phyloP scores from a whole-genome alignment of 2,797 vertebrate genomes.

The Naso thynnoides region DNA sequence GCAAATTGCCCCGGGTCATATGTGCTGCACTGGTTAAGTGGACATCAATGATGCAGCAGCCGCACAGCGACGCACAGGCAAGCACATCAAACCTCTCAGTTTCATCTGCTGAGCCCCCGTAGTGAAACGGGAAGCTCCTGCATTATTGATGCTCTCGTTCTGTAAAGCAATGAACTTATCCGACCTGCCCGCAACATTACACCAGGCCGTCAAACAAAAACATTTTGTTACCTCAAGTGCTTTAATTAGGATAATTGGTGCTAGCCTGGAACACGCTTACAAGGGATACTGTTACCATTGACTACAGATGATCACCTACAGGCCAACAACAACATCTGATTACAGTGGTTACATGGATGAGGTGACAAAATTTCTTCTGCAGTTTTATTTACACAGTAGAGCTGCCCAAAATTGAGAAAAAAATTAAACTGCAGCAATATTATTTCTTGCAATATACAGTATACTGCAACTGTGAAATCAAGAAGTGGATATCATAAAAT shows the following conservation, averaged over 20 bases:
- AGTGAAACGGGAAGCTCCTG: conserved; percentile 66
- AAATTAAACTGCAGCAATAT: too few relatives aligned
- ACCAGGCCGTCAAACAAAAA: conserved; percentile 51
- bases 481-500: too few relatives aligned
- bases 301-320: not conserved
- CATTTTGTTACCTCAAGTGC: conserved; percentile 58
- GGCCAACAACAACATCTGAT: not conserved
- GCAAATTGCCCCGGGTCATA: conserved; percentile 58
- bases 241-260: conserved; percentile 51
- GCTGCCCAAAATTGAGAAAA: too few relatives aligned
- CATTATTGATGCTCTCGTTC: conserved; percentile 74
- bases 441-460: too few relatives aligned
- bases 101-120: conserved; percentile 71
- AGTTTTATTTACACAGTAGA: not conserved
- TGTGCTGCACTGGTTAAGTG: conserved; percentile 71
- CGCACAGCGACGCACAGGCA: conserved; percentile 46
- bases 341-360: not conserved
- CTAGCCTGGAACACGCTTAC: not conserved
- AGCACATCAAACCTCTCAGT: conserved; percentile 68
- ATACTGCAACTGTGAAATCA: too few relatives aligned
- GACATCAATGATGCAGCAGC: conserved; percentile 79
- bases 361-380: not conserved
- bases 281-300: not conserved
- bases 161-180: conserved; percentile 70
- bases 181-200: conserved; percentile 54